Evolutionary conservation across 2,113 vertebrate genomes (phyloP).

Genomic region (Heptranchias perlo): DNA sequence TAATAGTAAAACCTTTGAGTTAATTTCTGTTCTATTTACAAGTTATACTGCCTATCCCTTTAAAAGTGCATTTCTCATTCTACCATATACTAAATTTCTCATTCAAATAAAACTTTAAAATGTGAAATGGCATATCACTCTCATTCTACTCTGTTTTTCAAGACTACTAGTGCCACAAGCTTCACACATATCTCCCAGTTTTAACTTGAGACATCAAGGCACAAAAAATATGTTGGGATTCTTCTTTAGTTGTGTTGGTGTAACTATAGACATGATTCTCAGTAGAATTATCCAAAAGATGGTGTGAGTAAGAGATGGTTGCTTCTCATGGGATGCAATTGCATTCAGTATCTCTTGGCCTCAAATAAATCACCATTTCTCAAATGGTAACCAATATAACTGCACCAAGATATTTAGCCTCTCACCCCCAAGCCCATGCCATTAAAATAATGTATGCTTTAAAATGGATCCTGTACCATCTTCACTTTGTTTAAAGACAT

Average conservation of each 20-base stretch:
- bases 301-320: background rate
- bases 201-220: background rate
- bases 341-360: background rate
- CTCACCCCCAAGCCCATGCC: background rate
- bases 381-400: background rate
- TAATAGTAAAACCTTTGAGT: background rate
- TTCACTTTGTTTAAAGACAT: background rate
- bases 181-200: background rate
- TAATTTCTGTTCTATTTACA: background rate
- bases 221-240: background rate
- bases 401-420: background rate
- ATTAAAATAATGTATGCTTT: background rate
- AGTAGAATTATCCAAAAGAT: background rate
- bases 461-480: background rate
- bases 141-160: background rate
- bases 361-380: background rate
- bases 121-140: background rate
- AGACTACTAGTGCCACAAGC: background rate
- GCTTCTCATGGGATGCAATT: background rate
- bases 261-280: background rate
- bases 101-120: background rate
- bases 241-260: background rate
- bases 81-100: background rate
- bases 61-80: background rate
- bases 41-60: background rate